phyloP scores from a whole-genome alignment of 2,888 invertebrate genomes.

The Sepiola atlantica region DNA sequence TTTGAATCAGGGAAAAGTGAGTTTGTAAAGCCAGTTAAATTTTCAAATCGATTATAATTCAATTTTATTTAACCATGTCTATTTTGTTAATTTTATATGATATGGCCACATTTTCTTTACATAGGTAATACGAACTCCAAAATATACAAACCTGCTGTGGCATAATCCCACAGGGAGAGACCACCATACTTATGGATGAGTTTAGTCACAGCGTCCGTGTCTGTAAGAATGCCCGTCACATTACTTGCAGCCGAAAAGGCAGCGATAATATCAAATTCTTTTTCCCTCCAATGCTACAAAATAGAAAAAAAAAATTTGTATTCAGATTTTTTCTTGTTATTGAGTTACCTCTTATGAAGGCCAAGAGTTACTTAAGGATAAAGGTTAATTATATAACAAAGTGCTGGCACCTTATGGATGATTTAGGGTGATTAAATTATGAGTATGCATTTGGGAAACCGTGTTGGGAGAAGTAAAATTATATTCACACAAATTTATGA shows the following conservation, averaged over 20 bases:
- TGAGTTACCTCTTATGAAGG: too few species aligned
- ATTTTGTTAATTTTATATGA: not conserved
- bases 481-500: too few species aligned
- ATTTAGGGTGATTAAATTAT: too few species aligned
- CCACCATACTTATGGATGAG: slow-evolving; percentile 48
- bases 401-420: too few species aligned
- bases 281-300: slow-evolving; percentile 43
- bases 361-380: too few species aligned
- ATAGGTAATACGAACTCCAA: not conserved
- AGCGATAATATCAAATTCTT: slow-evolving; percentile 39
- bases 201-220: slow-evolving; percentile 33
- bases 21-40: too few species aligned
- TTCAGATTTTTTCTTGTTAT: not conserved
- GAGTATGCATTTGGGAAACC: too few species aligned
- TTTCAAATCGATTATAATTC: too few species aligned
- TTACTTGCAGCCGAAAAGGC: slow-evolving; percentile 47
- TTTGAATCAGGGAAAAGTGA: too few species aligned
- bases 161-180: slow-evolving; percentile 42
- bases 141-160: slow-evolving; percentile 43
- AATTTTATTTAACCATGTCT: not conserved
- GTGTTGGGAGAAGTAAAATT: too few species aligned
- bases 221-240: slow-evolving; percentile 47
- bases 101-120: not conserved
- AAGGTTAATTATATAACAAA: too few species aligned
- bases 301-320: not conserved